Evolutionary conservation across 2,113 vertebrate species (phyloP), one percentile per base, ranked within the genome.

Genomic region (Cephalopterus ornatus): DNA sequence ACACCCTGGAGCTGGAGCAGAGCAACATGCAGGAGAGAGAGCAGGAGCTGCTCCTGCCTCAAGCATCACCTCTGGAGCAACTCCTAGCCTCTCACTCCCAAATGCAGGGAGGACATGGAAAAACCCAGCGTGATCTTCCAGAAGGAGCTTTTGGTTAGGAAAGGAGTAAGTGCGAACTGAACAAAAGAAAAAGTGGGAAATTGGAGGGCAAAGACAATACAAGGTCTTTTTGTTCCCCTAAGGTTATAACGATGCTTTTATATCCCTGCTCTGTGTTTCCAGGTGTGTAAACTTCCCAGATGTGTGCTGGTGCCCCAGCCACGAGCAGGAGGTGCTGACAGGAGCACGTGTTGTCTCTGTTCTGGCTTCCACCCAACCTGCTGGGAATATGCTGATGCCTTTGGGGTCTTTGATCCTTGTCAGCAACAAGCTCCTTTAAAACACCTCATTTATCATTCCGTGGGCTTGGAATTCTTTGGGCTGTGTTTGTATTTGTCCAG

Each of bases 321-420:
- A 4, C 2, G 1, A 19, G 74, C 56, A 11, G 5, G 1, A 24
- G 35, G 32, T 7, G 74, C 42, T 21, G 47, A 28, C 21, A 35
- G 66, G 13, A 46, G 6, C 20, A 1, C 0, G 1, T 11, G 52
- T 7, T 12, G 14, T 23, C 23, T 8, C 78, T 0, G 0, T 9
- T 49, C 46, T 71, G 81, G 65, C 70, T 46, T 35, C 91, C 37
- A 3, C 70, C 70, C 61, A 17, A 3, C 35, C 59, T 83, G 50
- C 75, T 15, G 70, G n/a, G 56, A 66, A 32, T 4, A 4, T 1
- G 6, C 22, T 33, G 56, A 2, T 76, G 86, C 67, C 84, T 65
- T n/a, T 46, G 80, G 47, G 65, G 15, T 41, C 33, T 62, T 33
- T 14, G 84, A 61, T 86, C 63, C 79, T 50, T 3, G 3, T 52